phyloP scores from a whole-genome alignment of 2,113 vertebrate species.

The Canis aureus region DNA sequence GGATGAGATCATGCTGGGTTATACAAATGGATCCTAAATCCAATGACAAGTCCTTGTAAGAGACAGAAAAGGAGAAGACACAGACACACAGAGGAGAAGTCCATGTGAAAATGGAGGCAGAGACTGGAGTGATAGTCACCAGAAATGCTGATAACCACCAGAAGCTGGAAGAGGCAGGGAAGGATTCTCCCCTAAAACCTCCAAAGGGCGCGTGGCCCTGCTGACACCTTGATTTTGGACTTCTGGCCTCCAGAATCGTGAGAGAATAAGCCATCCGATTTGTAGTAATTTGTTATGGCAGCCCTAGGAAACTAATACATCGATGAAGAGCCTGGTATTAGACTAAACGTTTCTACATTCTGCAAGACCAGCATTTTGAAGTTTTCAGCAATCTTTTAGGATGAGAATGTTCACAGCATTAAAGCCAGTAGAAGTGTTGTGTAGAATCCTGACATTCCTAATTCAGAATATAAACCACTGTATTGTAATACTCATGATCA shows the following conservation, averaged over 20 bases:
- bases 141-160: not conserved
- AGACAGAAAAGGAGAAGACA: not conserved
- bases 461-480: slow-evolving; percentile 37
- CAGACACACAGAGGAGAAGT: not conserved
- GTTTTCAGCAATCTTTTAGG: slow-evolving; percentile 48
- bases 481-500: slow-evolving; percentile 38
- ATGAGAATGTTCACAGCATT: slow-evolving; percentile 73
- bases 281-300: not conserved
- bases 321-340: not conserved
- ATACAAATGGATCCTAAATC: not conserved
- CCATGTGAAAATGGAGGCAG: not conserved
- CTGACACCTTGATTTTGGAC: not conserved
- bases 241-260: not conserved
- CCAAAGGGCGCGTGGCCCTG: not conserved
- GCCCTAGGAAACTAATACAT: not conserved
- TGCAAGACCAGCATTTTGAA: slow-evolving; percentile 56
- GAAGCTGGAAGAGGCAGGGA: not conserved
- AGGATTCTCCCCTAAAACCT: not conserved
- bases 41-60: not conserved
- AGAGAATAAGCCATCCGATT: not conserved
- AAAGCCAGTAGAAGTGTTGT: slow-evolving; percentile 67
- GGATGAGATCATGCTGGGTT: not conserved
- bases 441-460: slow-evolving; percentile 67
- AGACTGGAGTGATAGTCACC: no score
- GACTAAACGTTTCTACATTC: slow-evolving; percentile 50